A percentile compares a stretch with the other conserved stretches of the same genome.
phyloP scores from a whole-genome alignment of 2,888 invertebrate species.

The Drosophila cracens region DNA sequence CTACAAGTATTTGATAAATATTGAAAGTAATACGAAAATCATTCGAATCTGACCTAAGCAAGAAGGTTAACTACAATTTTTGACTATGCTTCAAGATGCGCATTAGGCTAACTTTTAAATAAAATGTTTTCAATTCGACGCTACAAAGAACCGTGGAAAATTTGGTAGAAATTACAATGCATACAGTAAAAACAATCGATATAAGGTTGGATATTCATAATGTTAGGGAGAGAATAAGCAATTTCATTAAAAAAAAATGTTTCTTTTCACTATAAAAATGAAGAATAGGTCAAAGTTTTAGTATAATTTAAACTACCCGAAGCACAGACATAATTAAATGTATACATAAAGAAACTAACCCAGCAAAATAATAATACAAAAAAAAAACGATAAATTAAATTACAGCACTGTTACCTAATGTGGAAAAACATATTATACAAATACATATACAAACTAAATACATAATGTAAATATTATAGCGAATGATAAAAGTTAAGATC shows the following conservation, averaged over 20 bases:
- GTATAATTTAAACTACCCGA: constrained; percentile 23
- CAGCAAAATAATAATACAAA: constrained; percentile 17
- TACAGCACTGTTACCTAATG: constrained; percentile 64
- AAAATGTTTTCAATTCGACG: constrained; percentile 2
- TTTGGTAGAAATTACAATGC: constrained; percentile 15
- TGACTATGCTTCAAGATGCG: constrained; percentile 21
- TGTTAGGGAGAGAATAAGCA: constrained; percentile 12
- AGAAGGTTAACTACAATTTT: constrained; percentile 4
- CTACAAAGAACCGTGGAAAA: constrained; percentile 31
- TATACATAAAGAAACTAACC: constrained; percentile 28
- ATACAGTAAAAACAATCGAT: constrained; percentile 22
- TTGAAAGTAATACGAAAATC: constrained; percentile 15
- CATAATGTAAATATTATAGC: constrained; percentile 67
- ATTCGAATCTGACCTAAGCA: constrained; percentile 1
- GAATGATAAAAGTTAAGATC: constrained; percentile 38
- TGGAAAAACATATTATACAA: constrained; percentile 48
- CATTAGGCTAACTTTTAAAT: constrained; percentile 7
- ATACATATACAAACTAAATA: constrained; percentile 40
- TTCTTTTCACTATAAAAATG: constrained; percentile 4
- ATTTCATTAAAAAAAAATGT: constrained; percentile 3
- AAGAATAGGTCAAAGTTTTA: constrained; percentile 13
- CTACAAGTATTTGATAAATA: constrained; percentile 32
- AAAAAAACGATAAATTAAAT: background rate
- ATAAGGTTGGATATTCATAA: constrained; percentile 20
- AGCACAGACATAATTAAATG: constrained; percentile 29